These are phyloP conservation scores for Engraulis encrasicolus DNA, from an alignment of 2,113 vertebrate genomes.

Conservation along the genomic window DNA sequence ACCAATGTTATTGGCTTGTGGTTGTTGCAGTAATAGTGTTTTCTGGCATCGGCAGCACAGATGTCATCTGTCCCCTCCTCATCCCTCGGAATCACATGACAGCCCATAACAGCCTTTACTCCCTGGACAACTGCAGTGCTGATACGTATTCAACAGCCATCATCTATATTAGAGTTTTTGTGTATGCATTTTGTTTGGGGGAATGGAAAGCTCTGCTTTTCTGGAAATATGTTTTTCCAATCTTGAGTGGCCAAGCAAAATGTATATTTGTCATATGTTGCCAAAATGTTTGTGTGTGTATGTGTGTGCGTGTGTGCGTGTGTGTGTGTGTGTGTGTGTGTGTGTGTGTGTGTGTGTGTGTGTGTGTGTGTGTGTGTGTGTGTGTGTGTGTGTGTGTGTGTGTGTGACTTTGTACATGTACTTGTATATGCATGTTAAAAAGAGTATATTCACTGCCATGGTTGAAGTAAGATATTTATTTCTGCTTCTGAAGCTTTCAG, in stretches of 20 bases:
- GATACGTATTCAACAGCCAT: conserved; percentile 28
- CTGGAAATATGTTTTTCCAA: background rate
- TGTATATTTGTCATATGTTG: too few species aligned
- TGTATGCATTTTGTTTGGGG: background rate
- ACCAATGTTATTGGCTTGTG: conserved; percentile 26
- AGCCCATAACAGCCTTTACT: background rate
- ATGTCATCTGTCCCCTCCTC: conserved; percentile 20
- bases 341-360: too few species aligned
- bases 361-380: background rate
- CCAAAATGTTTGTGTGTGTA: background rate
- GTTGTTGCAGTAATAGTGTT: conserved; percentile 7
- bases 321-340: background rate
- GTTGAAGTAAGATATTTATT: background rate
- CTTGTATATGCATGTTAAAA: background rate
- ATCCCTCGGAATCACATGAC: conserved; percentile 27
- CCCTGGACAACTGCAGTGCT: background rate
- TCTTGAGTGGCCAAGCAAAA: too few species aligned
- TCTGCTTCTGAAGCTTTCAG: background rate
- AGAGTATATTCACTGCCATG: background rate
- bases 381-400: conserved; percentile 3
- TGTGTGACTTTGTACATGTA: too few species aligned
- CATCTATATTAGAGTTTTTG: conserved; percentile 28
- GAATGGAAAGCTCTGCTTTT: conserved; percentile 28
- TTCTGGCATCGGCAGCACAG: conserved; percentile 20
- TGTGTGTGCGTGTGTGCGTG: background rate